Evolutionary conservation across 2,888 invertebrate species (phyloP).

Genomic region (Gymnocheta viridis): DNA sequence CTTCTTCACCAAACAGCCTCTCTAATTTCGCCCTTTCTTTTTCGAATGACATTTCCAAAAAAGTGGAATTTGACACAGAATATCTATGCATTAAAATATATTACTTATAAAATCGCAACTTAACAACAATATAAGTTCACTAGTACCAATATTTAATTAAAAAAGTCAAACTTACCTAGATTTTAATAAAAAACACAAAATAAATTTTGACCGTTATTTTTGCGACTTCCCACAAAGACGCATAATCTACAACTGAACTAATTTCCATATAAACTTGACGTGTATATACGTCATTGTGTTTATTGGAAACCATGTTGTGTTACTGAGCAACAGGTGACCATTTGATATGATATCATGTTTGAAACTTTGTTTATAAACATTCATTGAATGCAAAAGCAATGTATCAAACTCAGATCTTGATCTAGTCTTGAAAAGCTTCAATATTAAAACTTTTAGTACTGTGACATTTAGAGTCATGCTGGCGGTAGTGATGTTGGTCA

Average conservation of each 20-base stretch:
- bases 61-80: neutral
- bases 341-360: neutral
- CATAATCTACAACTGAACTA: slow-evolving; percentile 3
- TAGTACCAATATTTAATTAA: slow-evolving; percentile 6
- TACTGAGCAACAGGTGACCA: slow-evolving; percentile 3
- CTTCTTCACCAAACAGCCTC: slow-evolving; percentile 22
- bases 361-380: slow-evolving; percentile 10
- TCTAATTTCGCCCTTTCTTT: slow-evolving; percentile 15
- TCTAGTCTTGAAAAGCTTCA: too few species aligned
- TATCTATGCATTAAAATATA: slow-evolving; percentile 6
- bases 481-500: too few species aligned
- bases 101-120: neutral
- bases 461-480: neutral
- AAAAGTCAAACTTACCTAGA: slow-evolving; percentile 10
- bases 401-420: too few species aligned
- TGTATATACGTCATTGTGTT: slow-evolving; percentile 1
- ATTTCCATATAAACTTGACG: slow-evolving; percentile 16
- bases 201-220: slow-evolving; percentile 18
- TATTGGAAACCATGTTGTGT: neutral
- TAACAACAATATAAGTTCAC: slow-evolving; percentile 11
- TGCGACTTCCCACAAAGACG: slow-evolving; percentile 18
- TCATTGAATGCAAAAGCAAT: too few species aligned
- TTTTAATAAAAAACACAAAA: slow-evolving; percentile 9
- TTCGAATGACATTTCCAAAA: slow-evolving; percentile 16
- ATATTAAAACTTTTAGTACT: neutral